Evolutionary conservation across 30 jellyfish, hydroid and myxozoan genomes (phyloP).

Genomic region (Nemopilema nomurai): DNA sequence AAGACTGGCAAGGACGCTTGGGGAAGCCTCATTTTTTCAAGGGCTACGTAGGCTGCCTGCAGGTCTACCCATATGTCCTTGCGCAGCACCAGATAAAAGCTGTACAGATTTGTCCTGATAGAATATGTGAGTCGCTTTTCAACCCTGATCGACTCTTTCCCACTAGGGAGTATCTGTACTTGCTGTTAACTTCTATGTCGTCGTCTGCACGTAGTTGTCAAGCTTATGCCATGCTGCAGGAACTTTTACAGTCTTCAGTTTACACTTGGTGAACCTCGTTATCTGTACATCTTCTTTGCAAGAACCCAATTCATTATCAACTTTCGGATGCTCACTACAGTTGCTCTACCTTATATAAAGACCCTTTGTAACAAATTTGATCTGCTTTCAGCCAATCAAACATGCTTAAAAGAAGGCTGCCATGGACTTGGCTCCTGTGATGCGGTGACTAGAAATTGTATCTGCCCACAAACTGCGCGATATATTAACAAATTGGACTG

Average conservation of each 20-base stretch:
- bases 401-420: constrained; percentile 18
- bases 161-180: too few relatives aligned
- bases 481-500: constrained; percentile 20
- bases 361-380: too few relatives aligned
- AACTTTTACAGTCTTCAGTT: too few relatives aligned
- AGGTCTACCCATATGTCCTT: constrained; percentile 18
- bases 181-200: too few relatives aligned
- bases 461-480: constrained; percentile 18
- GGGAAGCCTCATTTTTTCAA: not conserved
- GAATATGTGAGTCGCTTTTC: constrained; percentile 2
- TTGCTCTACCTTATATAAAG: not conserved
- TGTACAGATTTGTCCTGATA: constrained; percentile 23
- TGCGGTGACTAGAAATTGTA: constrained; percentile 24
- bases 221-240: too few relatives aligned
- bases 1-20: not conserved
- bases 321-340: not conserved
- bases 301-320: too few relatives aligned
- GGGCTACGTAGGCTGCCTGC: constrained; percentile 27
- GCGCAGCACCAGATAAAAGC: constrained; percentile 13
- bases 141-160: not conserved
- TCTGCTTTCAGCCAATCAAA: constrained; percentile 2
- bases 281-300: too few relatives aligned
- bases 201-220: too few relatives aligned
- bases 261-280: too few relatives aligned
- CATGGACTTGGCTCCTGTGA: constrained; percentile 23